Percentiles rank a stretch among this genome's conserved stretches.
Conservation (phyloP, 2,797 vertebrate species). For the Leucoraja ocellata region DNA sequence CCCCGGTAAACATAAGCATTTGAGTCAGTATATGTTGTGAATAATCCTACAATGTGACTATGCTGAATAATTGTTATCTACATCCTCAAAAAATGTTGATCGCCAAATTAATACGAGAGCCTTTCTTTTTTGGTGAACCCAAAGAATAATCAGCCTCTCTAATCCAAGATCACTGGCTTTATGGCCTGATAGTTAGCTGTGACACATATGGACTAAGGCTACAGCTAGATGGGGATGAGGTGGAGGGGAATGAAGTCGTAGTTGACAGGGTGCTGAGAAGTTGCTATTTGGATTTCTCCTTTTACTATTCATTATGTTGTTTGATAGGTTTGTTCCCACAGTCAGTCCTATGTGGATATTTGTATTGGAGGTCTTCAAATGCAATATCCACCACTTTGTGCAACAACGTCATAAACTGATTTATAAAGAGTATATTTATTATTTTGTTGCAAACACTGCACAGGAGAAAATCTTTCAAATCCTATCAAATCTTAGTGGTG, state of each 20-base stretch:
- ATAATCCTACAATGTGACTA: no score
- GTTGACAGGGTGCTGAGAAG: neutral
- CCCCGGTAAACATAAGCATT: neutral
- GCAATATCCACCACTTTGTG: neutral
- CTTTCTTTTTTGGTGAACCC: neutral
- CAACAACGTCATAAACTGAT: neutral
- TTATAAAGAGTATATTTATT: neutral
- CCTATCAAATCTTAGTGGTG: conserved; percentile 3
- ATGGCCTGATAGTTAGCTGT: neutral
- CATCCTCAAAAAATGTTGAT: neutral
- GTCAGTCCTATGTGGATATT: neutral
- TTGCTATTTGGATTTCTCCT: neutral
- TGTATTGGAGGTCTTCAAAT: neutral
- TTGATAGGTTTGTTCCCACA: no score
- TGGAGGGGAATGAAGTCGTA: neutral
- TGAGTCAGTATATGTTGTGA: neutral
- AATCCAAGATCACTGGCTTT: neutral
- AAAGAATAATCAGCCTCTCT: neutral
- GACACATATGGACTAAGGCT: neutral
- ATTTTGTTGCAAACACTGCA: neutral
- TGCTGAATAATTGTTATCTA: neutral
- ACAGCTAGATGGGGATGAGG: neutral
- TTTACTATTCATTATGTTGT: no score
- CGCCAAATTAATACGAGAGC: neutral
- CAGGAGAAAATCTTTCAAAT: neutral